Percentiles rank a stretch among this genome's conserved stretches.
Conservation (phyloP, 2,888 invertebrate species). For the Phragmatobia fuliginosa region DNA sequence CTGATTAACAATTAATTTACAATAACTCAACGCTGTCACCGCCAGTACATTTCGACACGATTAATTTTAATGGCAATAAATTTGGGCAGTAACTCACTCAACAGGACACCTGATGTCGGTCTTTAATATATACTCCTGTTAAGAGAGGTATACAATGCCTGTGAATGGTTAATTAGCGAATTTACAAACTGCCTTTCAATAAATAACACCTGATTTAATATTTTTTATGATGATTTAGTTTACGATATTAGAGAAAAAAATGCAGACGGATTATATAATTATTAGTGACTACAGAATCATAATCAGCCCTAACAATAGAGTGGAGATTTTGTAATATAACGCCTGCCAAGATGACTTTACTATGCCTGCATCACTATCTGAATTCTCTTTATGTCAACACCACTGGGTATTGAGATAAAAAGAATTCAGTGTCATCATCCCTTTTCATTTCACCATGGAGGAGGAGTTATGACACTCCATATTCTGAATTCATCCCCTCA, state of each 20-base stretch:
- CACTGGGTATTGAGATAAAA: no score
- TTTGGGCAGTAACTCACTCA: conserved; percentile 55
- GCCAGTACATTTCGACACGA: conserved; percentile 47
- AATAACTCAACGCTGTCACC: conserved; percentile 49
- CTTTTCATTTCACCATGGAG: no score
- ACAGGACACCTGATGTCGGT: conserved; percentile 57
- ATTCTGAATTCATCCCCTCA: no score
- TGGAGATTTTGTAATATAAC: no score
- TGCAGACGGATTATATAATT: neutral
- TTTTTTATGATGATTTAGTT: neutral
- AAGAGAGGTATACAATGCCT: conserved; percentile 25
- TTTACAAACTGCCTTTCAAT: conserved; percentile 3
- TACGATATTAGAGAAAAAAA: neutral
- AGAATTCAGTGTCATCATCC: no score
- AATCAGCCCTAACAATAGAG: no score
- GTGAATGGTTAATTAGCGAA: conserved; percentile 34
- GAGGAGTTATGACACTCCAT: no score
- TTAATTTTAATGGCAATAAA: conserved; percentile 59
- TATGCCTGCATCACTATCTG: no score
- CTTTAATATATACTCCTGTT: conserved; percentile 31
- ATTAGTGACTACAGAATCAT: no score
- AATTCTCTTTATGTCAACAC: no score
- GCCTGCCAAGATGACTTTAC: no score
- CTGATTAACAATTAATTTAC: conserved; percentile 42
- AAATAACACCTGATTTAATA: neutral